Evolutionary conservation across 2,888 invertebrate genomes (phyloP), one percentile per base, ranked within the genome.

Genomic region (Caenorhabditis angaria): DNA sequence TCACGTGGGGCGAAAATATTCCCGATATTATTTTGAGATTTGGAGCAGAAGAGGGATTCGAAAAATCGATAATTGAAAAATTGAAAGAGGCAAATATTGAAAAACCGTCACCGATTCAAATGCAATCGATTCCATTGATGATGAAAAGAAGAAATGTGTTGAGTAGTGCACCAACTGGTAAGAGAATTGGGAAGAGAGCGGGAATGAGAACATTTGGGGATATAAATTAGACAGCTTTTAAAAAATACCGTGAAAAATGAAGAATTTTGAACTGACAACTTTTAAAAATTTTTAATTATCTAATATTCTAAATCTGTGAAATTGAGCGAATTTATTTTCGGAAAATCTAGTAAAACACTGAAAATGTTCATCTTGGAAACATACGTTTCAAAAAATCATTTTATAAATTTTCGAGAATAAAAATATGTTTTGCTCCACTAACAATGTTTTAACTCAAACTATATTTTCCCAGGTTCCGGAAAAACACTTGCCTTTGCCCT

Each of bases 401-500:
- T n/a, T n/a, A n/a, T n/a, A n/a, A n/a, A 10, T 6, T 18, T 14
- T 12, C 25, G 22, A 22, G 25, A 51, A 8, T 53, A 25, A n/a
- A 53, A 25, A n/a, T 53, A 8, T 53, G 25, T 8, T 25, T 53
- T 53, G 22, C 27, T 53, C 12, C 5, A 20, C 8, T 29, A 6
- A 50, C 4, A 22, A 77, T 70, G 41, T 8, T 8, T 10, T 32
- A 32, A 32, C 32, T 32, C 32, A n/a, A 18, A 82, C 84, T 97
- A 32, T 8, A 32, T 8, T 32, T 41, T 41, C 14, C 3, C 41
- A 41, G 41, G 41, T 1, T 96, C 95, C 0, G 97, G 97, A 10
- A 97, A 97, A 90, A 99, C 97, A 0, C 93, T 94, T 0, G 95
- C 97, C 0, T 97, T 97, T 89, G 90, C 97, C 0, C 88, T 96